A percentile compares a stretch with the other conserved stretches of the same genome.
These are phyloP conservation scores for Amphiprion percula DNA, from an alignment of 2,113 vertebrate genomes.

Conservation along the genomic window DNA sequence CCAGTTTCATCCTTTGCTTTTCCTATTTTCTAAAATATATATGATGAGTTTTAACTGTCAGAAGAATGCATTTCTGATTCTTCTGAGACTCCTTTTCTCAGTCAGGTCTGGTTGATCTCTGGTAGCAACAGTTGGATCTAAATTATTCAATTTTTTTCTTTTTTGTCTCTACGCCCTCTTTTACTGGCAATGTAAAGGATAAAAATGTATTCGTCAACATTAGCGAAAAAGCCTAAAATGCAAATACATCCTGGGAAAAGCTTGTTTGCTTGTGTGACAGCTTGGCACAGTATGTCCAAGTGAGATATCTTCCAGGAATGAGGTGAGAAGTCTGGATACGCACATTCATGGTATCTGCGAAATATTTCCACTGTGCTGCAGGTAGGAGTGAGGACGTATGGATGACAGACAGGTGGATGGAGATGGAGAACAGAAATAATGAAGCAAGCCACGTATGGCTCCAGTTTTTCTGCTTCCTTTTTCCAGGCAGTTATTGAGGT, in stretches of 20 bases:
- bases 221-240: background rate
- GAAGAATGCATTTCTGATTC: too few species aligned
- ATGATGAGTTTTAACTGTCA: too few species aligned
- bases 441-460: too few species aligned
- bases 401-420: background rate
- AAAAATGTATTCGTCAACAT: background rate
- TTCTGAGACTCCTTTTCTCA: background rate
- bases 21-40: too few species aligned
- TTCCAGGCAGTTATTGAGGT: slow-evolving; percentile 5
- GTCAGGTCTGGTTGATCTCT: background rate
- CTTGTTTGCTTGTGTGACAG: slow-evolving; percentile 21
- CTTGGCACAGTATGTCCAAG: slow-evolving; percentile 16
- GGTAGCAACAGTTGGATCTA: too few species aligned
- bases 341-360: slow-evolving; percentile 73
- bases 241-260: background rate
- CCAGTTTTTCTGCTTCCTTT: background rate
- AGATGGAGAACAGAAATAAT: background rate
- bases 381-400: slow-evolving; percentile 20
- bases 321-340: slow-evolving; percentile 64
- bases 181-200: background rate
- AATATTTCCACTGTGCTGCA: slow-evolving; percentile 58
- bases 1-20: too few species aligned
- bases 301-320: slow-evolving; percentile 34
- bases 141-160: too few species aligned
- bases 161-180: background rate